phyloP scores from a whole-genome alignment of 2,113 vertebrate species.

The Columbina picui region DNA sequence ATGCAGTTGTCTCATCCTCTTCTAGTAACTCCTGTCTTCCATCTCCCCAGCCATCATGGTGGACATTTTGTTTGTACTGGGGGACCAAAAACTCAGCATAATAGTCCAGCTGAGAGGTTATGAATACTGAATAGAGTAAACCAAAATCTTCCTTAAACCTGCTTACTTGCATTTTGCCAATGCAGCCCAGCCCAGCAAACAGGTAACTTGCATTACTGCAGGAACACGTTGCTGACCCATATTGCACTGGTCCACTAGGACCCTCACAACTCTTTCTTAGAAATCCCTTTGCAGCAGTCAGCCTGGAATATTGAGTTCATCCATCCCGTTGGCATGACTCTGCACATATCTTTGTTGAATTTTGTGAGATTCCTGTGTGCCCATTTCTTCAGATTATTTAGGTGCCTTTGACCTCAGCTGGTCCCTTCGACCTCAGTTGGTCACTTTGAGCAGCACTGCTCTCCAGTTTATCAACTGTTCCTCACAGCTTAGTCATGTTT shows the following conservation, averaged over 20 bases:
- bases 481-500: neutral
- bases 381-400: neutral
- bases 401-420: neutral
- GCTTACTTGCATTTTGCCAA: neutral
- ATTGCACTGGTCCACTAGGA: neutral
- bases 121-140: neutral
- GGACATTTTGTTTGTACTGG: neutral
- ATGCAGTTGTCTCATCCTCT: neutral
- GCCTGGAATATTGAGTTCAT: accelerated
- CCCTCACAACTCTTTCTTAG: neutral
- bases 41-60: neutral
- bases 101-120: neutral
- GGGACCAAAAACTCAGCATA: neutral
- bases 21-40: neutral
- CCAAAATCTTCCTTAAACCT: neutral
- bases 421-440: neutral
- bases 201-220: neutral
- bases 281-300: neutral
- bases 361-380: neutral
- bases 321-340: neutral
- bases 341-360: neutral
- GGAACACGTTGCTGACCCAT: neutral
- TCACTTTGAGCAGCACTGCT: neutral
- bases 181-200: neutral
- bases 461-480: neutral